Percentiles rank a stretch among this genome's conserved stretches.
Evolutionary conservation across 2,797 vertebrate genomes (phyloP).

Genomic region (Pitangus sulphuratus): DNA sequence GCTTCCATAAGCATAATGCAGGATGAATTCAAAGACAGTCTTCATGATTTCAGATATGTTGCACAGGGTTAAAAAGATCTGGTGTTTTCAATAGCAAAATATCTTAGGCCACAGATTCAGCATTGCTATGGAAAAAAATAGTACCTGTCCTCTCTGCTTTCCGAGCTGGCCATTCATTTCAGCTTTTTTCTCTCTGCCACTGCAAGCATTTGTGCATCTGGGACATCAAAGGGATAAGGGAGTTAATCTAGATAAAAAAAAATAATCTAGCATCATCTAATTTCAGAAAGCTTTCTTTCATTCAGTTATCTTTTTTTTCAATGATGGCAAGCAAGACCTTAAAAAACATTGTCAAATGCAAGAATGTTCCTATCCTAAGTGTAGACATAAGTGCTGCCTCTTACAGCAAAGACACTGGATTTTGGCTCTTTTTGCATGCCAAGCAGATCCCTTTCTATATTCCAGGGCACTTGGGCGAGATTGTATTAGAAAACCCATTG

Average conservation of each 20-base stretch:
- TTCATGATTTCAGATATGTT: background rate
- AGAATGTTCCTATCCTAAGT: background rate
- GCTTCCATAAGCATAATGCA: background rate
- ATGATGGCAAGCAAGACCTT: background rate
- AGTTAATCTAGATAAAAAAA: background rate
- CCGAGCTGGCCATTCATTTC: background rate
- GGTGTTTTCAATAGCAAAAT: background rate
- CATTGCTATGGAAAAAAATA: background rate
- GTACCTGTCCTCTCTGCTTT: background rate
- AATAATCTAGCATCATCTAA: background rate
- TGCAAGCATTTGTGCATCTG: background rate
- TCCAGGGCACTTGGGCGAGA: background rate
- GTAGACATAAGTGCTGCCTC: background rate
- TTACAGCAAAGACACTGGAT: background rate
- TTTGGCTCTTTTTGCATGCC: background rate
- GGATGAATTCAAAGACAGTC: background rate
- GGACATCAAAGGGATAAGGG: background rate
- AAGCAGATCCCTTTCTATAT: background rate
- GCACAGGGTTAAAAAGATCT: background rate
- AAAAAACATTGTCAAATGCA: background rate
- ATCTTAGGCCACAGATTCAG: background rate
- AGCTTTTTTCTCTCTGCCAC: background rate
- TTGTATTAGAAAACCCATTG: background rate
- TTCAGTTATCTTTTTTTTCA: background rate
- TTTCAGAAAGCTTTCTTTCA: background rate